A percentile compares a stretch with the other conserved stretches of the same genome.
These are phyloP conservation scores for Strongylocentrotus purpuratus DNA, from an alignment of 35 echinoderm and acorn worm species.

Conservation along the genomic window DNA sequence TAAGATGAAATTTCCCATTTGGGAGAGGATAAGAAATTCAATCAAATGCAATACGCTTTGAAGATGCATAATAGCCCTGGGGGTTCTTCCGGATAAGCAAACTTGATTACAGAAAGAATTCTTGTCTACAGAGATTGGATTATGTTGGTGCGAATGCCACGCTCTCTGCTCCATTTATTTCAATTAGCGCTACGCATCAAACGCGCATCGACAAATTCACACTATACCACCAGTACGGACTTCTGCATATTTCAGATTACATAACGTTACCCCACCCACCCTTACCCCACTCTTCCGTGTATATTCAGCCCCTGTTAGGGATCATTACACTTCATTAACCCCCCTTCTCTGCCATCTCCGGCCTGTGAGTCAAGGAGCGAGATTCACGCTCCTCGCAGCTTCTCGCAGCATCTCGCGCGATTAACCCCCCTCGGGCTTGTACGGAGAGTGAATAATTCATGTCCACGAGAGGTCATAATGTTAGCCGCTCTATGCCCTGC, in stretches of 20 bases:
- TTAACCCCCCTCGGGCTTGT: not conserved
- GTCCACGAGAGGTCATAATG: not conserved
- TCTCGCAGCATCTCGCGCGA: not conserved
- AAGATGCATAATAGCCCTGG: constrained; percentile 9
- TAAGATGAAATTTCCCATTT: not conserved
- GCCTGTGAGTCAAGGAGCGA: not conserved
- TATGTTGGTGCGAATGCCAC: not conserved
- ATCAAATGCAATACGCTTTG: not conserved
- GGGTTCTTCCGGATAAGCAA: not conserved
- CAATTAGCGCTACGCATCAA: not conserved
- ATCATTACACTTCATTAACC: constrained; percentile 3
- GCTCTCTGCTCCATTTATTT: constrained; percentile 16
- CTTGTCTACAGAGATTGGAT: constrained; percentile 10
- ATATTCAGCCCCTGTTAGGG: not conserved
- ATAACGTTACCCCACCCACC: not conserved
- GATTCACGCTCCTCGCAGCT: not conserved
- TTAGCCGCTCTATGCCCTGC: not conserved
- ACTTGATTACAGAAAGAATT: not conserved
- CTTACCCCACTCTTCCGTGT: not conserved
- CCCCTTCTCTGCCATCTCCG: not conserved
- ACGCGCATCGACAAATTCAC: not conserved
- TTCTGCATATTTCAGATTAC: constrained; percentile 4
- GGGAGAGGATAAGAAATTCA: not conserved
- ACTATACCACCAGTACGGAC: not conserved
- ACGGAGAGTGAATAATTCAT: not conserved